Evolutionary conservation across 1,140 invertebrate genomes (phyloP).

Genomic region (Hydropsyche tenuis): DNA sequence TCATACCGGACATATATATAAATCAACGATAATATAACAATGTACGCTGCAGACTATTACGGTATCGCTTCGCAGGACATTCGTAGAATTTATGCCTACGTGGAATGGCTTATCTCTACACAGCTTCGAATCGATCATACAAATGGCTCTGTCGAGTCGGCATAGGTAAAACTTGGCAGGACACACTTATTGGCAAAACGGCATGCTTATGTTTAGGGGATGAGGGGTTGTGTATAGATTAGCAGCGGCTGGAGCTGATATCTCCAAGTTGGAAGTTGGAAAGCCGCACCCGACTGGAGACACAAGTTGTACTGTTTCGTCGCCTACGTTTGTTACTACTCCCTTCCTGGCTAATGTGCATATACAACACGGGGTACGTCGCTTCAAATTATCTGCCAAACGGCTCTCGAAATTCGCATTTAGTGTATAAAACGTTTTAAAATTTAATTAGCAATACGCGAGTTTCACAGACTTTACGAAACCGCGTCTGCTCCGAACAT

Average conservation of each 20-base stretch:
- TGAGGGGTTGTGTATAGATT: constrained; percentile 3
- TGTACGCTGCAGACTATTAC: no score
- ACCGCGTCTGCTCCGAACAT: no score
- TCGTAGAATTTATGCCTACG: no score
- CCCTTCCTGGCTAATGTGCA: background rate
- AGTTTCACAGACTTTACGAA: no score
- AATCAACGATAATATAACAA: constrained; percentile 34
- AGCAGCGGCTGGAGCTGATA: constrained; percentile 17
- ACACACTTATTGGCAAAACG: constrained; percentile 7
- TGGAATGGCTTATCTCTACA: background rate
- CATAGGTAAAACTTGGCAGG: constrained; percentile 11
- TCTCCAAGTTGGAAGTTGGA: constrained; percentile 16
- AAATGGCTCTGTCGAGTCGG: no score
- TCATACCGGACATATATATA: constrained; percentile 30
- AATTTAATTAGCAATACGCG: no score
- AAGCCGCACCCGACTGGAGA: constrained; percentile 6
- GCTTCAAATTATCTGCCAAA: no score
- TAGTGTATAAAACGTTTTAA: no score
- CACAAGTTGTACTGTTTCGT: constrained; percentile 17
- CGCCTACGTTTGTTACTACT: constrained; percentile 11
- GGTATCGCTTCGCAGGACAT: no score
- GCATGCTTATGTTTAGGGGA: background rate
- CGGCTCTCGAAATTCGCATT: no score
- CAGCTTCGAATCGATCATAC: background rate
- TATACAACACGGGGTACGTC: no score